phyloP scores from a whole-genome alignment of 2,113 vertebrate species.

The Dicentrarchus labrax region DNA sequence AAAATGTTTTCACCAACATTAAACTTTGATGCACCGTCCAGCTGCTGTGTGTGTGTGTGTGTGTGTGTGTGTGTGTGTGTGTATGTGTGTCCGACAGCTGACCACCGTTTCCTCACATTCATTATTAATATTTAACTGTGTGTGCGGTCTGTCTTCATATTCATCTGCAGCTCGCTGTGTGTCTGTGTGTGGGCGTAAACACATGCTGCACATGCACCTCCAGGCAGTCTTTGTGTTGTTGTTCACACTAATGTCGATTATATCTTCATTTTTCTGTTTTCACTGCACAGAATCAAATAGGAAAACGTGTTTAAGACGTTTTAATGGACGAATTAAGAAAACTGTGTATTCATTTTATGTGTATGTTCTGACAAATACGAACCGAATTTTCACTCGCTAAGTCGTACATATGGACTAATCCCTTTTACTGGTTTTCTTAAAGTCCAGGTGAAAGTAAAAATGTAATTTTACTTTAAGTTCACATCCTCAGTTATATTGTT shows the following conservation, averaged over 20 bases:
- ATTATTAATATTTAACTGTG: conserved; percentile 40
- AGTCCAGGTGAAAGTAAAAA: too few relatives aligned
- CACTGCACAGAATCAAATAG: not conserved
- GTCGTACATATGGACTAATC: too few relatives aligned
- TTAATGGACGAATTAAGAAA: not conserved
- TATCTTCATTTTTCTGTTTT: not conserved
- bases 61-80: not conserved
- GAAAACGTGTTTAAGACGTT: too few relatives aligned
- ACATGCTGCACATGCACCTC: conserved; percentile 15
- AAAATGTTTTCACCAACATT: conserved; percentile 22
- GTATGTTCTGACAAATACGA: too few relatives aligned
- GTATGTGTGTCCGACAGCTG: conserved; percentile 7
- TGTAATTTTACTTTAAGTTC: too few relatives aligned
- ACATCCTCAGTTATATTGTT: too few relatives aligned
- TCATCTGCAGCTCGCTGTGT: conserved; percentile 6
- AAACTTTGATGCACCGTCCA: conserved; percentile 31
- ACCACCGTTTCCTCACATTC: conserved; percentile 21
- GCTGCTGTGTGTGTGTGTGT: conserved; percentile 25
- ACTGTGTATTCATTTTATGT: too few relatives aligned
- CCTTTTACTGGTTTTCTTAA: too few relatives aligned
- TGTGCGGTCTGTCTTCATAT: conserved; percentile 12
- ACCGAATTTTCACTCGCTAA: too few relatives aligned
- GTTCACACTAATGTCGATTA: not conserved
- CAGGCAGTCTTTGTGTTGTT: not conserved
- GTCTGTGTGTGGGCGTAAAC: conserved; percentile 18